A percentile compares a stretch with the other conserved stretches of the same genome.
These are phyloP conservation scores for Brachyhypopomus gauderio DNA, from an alignment of 2,113 vertebrate species.

Conservation along the genomic window DNA sequence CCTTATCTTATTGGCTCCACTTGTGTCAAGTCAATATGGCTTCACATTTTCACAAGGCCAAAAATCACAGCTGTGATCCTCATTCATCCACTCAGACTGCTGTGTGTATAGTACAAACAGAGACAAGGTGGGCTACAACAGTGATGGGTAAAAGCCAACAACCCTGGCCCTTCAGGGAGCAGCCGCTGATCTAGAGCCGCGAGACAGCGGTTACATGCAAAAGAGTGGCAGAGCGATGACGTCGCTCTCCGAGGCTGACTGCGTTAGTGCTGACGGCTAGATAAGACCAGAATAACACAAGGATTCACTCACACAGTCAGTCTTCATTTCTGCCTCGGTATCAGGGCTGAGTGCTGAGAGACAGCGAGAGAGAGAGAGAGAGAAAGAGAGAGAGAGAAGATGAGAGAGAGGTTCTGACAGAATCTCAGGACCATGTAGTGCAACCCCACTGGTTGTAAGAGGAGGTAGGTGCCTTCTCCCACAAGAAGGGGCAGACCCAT, in stretches of 20 bases:
- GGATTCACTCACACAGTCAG: slow-evolving; percentile 6
- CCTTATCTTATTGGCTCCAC: neutral
- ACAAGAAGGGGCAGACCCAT: slow-evolving; percentile 16
- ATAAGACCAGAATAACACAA: slow-evolving; percentile 13
- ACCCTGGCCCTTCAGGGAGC: slow-evolving; percentile 21
- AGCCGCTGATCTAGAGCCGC: slow-evolving; percentile 42
- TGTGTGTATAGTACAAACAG: neutral
- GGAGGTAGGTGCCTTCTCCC: slow-evolving; percentile 29
- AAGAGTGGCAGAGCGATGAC: neutral
- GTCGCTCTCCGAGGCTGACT: slow-evolving; percentile 1
- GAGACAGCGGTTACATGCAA: slow-evolving; percentile 35
- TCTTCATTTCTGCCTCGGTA: slow-evolving; percentile 33
- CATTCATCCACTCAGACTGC: neutral
- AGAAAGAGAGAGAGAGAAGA: neutral
- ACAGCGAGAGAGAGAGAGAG: neutral
- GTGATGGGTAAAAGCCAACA: slow-evolving; percentile 5
- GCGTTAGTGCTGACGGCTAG: neutral
- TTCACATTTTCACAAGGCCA: neutral
- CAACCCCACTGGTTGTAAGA: neutral
- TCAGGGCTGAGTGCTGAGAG: slow-evolving; percentile 23
- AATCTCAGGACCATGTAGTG: neutral
- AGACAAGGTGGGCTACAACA: slow-evolving; percentile 9
- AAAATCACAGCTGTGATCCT: slow-evolving; percentile 9
- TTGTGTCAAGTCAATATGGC: neutral
- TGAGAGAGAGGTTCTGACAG: neutral